Conservation (phyloP, 2,888 invertebrate species). For the Tipula confusa region DNA sequence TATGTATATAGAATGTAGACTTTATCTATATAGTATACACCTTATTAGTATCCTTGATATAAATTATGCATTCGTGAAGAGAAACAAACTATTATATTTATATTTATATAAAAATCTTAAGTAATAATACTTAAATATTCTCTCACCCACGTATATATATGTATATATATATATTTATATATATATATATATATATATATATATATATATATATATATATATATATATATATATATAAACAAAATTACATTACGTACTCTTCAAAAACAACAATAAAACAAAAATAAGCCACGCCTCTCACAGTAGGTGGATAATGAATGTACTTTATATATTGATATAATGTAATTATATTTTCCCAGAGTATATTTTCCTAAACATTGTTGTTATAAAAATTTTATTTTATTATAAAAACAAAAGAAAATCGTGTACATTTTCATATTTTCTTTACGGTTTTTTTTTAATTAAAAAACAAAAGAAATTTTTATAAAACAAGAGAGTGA, state of each 20-base stretch:
- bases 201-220: too few species aligned
- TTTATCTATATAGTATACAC: not conserved
- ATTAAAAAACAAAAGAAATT: slow-evolving; percentile 9
- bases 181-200: too few species aligned
- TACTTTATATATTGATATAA: slow-evolving; percentile 5
- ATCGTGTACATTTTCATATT: not conserved
- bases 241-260: not conserved
- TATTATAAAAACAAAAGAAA: not conserved
- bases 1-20: not conserved
- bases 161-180: too few species aligned
- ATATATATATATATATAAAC: not conserved
- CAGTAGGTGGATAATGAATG: slow-evolving; percentile 29
- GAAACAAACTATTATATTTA: not conserved
- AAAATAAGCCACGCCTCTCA: slow-evolving; percentile 20
- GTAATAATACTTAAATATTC: not conserved
- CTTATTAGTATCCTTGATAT: not conserved
- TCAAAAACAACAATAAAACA: not conserved
- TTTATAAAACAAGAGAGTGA: not conserved
- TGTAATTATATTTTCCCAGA: not conserved
- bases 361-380: too few species aligned
- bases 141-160: not conserved
- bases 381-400: not conserved
- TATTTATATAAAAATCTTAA: not conserved
- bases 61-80: not conserved
- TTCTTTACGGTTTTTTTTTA: not conserved